Conservation (phyloP, 2,888 invertebrate species). For the Amiota communis region DNA sequence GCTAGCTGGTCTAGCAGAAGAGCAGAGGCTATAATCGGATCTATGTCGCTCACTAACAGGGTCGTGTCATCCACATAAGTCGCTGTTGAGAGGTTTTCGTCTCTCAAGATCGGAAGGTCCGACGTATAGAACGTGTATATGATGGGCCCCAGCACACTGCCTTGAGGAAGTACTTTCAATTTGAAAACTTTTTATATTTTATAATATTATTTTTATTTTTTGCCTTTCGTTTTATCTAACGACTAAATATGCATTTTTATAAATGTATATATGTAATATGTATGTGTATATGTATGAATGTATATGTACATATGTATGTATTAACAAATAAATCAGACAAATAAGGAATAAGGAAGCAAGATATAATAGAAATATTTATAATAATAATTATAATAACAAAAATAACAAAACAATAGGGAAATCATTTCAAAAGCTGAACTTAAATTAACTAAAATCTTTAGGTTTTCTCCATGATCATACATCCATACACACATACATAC, state of each 20-base stretch:
- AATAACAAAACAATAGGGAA: background rate
- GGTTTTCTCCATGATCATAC: background rate
- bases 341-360: background rate
- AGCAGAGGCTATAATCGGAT: no score
- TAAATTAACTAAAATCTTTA: slow-evolving; percentile 5
- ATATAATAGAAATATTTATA: slow-evolving; percentile 1
- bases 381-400: slow-evolving; percentile 9
- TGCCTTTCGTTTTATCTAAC: no score
- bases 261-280: background rate
- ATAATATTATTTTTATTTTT: background rate
- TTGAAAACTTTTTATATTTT: background rate
- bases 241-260: no score
- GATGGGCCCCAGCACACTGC: no score
- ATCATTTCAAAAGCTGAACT: background rate
- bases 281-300: slow-evolving; percentile 2
- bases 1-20: no score
- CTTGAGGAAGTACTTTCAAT: background rate
- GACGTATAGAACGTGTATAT: no score
- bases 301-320: slow-evolving; percentile 13
- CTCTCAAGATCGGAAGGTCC: no score
- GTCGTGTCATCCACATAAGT: no score
- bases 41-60: no score
- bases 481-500: no score
- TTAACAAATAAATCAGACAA: background rate
- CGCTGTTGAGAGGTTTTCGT: no score